phyloP scores from a whole-genome alignment of 1,140 invertebrate genomes.

The Galendromus occidentalis region DNA sequence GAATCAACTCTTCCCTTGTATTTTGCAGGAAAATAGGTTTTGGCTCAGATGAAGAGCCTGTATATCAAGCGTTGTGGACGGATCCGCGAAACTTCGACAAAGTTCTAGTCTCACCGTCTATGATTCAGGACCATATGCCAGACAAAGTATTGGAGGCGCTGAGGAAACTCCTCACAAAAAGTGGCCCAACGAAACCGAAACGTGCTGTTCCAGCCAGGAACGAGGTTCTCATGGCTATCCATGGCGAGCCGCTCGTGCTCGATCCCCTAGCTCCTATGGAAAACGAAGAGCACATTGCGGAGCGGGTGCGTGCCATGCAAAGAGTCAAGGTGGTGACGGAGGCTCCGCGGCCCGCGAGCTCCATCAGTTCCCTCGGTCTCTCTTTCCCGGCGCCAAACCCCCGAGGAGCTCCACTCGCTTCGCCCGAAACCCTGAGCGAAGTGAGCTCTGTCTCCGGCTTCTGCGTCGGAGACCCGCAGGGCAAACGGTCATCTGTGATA shows the following conservation, averaged over 20 bases:
- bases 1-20: too few relatives aligned
- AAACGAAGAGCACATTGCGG: slow-evolving; percentile 6
- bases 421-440: slow-evolving; percentile 62
- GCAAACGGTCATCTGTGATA: slow-evolving; percentile 9
- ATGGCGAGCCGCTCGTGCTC: background rate
- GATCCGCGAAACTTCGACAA: slow-evolving; percentile 69
- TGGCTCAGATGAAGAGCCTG: slow-evolving; percentile 43
- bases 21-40: slow-evolving; percentile 23
- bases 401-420: slow-evolving; percentile 46
- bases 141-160: slow-evolving; percentile 65
- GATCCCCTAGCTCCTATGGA: background rate
- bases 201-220: background rate
- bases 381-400: slow-evolving; percentile 9
- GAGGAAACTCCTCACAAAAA: slow-evolving; percentile 32
- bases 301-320: background rate
- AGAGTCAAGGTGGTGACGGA: background rate
- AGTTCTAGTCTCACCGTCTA: slow-evolving; percentile 71
- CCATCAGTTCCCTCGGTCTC: slow-evolving; percentile 14
- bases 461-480: background rate
- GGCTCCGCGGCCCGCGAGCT: background rate
- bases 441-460: slow-evolving; percentile 35
- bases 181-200: background rate
- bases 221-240: background rate
- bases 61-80: slow-evolving; percentile 75
- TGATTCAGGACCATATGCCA: slow-evolving; percentile 84